Base-by-base conservation (phyloP, 2,888 invertebrate genomes). In the Taenaris catops region DNA sequence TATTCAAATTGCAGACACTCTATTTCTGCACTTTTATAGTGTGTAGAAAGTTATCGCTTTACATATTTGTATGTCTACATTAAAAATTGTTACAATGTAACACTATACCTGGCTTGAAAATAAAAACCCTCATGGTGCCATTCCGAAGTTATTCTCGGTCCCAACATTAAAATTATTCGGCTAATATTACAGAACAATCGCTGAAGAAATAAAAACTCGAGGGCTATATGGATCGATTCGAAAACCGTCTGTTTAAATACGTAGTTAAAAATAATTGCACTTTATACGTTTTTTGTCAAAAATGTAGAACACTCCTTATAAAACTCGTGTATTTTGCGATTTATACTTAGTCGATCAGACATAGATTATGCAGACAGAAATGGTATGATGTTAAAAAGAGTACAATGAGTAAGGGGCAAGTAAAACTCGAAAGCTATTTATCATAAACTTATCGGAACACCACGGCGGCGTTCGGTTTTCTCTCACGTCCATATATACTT, bases 401-500 rank as follows among this genome's bases (percentile, higher is more conserved):
- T 41, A 34, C 47, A 64, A 38, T 39, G 48, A 65, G 64, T 62
- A 66, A 70, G 68, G 62, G 60, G 61, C 67, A 64, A 74, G 69
- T 71, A 62, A 71, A 73, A 75, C 72, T 72, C 65, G 63, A 68
- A 64, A 63, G 73, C 72, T 81, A 81, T 83, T 83, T 81, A 83
- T 81, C 80, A 78, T 79, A 67, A 76, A 75, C 61, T 75, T 81
- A 81, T 83, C 79, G 69, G 69, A 72, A 78, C 74, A 73, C 72
- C 63, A 55, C 63, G 61, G 56, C 64, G 62, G 58, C 59, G 57
- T 67, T 78, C 69, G 63, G 76, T 79, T 75, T 76, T 76, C 66
- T 65, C 60, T 58, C 60, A 61, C 65, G 66, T 64, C 63, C 59
- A 58, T 66, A 69, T 72, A 74, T 70, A 76, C 72, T 78, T 72